Percentiles rank a stretch among this genome's conserved stretches.
phyloP scores from a whole-genome alignment of 1,140 invertebrate genomes.

The Drosophila littoralis region DNA sequence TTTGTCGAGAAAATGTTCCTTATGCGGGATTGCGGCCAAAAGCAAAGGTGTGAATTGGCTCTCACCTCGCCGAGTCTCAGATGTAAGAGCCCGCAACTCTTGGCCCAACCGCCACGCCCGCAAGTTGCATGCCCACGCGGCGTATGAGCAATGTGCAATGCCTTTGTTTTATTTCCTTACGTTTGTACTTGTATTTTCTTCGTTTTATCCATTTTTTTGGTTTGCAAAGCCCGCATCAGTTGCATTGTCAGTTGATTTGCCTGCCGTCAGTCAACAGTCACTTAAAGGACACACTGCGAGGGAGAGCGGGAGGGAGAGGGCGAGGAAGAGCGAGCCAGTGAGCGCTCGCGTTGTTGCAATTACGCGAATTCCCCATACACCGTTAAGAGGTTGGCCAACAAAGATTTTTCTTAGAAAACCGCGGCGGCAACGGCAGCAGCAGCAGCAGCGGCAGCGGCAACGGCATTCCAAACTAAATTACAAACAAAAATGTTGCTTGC shows the following conservation, averaged over 20 bases:
- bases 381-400: constrained; percentile 56
- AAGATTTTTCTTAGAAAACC: constrained; percentile 77
- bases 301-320: background rate
- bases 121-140: constrained; percentile 16
- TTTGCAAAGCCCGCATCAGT: constrained; percentile 40
- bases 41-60: too few species aligned
- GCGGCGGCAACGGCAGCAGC: constrained; percentile 36
- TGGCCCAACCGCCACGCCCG: background rate
- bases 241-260: constrained; percentile 71
- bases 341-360: constrained; percentile 47
- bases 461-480: constrained; percentile 79
- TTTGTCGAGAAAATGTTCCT: too few species aligned
- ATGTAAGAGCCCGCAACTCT: background rate
- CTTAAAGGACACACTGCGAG: constrained; percentile 19
- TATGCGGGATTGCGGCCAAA: too few species aligned
- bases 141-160: constrained; percentile 38
- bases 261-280: constrained; percentile 60
- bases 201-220: background rate
- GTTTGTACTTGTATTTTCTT: background rate
- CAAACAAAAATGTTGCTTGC: constrained; percentile 78
- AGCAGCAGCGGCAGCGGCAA: constrained; percentile 22
- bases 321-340: background rate
- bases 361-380: constrained; percentile 53
- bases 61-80: background rate
- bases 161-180: background rate